Percentiles rank a stretch among this genome's conserved stretches.
Evolutionary conservation across 1,140 invertebrate genomes (phyloP).

Genomic region (Halictus rubicundus): DNA sequence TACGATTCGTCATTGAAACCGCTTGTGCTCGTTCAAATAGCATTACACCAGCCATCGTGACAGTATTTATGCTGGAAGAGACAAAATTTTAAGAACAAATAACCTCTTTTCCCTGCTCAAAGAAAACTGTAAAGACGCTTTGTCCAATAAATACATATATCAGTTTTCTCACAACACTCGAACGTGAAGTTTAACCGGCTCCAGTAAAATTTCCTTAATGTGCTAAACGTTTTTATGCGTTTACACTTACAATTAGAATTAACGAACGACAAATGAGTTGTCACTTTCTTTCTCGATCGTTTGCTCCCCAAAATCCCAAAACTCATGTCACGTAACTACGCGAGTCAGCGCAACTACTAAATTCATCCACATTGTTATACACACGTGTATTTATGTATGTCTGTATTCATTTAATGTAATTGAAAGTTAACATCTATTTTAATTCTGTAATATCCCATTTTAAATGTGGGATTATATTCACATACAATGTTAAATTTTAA

Average conservation of each 20-base stretch:
- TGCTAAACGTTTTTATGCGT: not conserved
- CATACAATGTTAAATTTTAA: too few species aligned
- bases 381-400: too few species aligned
- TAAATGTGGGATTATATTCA: too few species aligned
- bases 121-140: not conserved
- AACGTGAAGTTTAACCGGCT: not conserved
- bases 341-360: conserved; percentile 39
- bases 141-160: not conserved
- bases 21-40: conserved; percentile 90
- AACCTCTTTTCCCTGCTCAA: conserved; percentile 11
- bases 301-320: conserved; percentile 49
- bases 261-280: conserved; percentile 44
- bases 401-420: too few species aligned
- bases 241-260: not conserved
- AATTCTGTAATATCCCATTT: too few species aligned
- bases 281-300: conserved; percentile 50
- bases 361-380: not conserved
- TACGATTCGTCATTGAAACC: conserved; percentile 85
- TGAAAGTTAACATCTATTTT: too few species aligned
- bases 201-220: not conserved
- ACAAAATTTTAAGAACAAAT: conserved; percentile 14
- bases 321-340: conserved; percentile 64
- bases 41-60: conserved; percentile 90
- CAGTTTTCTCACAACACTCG: not conserved
- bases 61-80: conserved; percentile 3